Percentiles rank a stretch among this genome's conserved stretches.
Conservation (phyloP, 2,113 vertebrate species). For the Ceyx margarethae region DNA sequence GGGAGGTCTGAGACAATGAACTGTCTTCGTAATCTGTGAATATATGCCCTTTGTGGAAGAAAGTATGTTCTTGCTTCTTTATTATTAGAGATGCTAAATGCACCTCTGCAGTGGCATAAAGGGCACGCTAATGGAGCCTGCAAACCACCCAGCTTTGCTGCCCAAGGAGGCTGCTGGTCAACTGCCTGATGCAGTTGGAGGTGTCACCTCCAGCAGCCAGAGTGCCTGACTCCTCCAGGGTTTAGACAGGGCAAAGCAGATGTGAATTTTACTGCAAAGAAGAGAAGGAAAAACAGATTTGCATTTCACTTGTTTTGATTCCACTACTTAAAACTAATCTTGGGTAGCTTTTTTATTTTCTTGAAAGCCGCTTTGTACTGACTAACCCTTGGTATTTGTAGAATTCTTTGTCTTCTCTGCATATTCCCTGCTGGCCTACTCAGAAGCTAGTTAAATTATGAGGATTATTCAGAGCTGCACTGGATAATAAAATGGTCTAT, state of each 20-base stretch:
- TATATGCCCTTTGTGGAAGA: not conserved
- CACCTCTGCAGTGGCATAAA: not conserved
- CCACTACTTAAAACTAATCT: constrained; percentile 36
- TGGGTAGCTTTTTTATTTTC: not conserved
- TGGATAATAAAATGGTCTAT: constrained; percentile 59
- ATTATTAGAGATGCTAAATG: not conserved
- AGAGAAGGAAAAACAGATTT: not conserved
- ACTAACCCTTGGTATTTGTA: not conserved
- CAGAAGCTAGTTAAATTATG: constrained; percentile 35
- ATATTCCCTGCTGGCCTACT: constrained; percentile 29
- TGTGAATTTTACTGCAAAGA: not conserved
- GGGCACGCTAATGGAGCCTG: not conserved
- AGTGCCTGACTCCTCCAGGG: not conserved
- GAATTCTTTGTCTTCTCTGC: constrained; percentile 6
- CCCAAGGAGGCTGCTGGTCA: not conserved
- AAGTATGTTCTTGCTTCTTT: not conserved
- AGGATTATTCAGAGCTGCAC: constrained; percentile 47
- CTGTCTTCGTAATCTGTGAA: not conserved
- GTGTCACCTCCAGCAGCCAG: not conserved
- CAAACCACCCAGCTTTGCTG: not conserved
- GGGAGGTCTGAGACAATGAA: not conserved
- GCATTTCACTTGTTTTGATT: not conserved
- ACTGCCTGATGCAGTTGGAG: not conserved
- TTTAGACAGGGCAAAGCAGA: not conserved
- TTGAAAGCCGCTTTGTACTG: constrained; percentile 27